A percentile compares a stretch with the other conserved stretches of the same genome.
Evolutionary conservation across 2,888 invertebrate species (phyloP).

Genomic region (Phrixothrix hirtus): DNA sequence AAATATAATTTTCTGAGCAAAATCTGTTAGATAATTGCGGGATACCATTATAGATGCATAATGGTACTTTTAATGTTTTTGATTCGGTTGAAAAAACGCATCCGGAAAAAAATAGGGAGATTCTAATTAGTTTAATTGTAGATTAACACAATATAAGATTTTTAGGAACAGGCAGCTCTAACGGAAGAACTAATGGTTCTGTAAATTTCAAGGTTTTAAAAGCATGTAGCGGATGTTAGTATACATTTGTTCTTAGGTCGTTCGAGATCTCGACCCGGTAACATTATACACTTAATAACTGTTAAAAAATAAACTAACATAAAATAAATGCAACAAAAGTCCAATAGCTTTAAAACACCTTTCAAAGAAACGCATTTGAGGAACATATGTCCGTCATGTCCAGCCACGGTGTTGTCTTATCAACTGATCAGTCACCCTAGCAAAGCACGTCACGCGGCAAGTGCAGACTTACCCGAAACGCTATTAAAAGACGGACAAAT

Average conservation of each 20-base stretch:
- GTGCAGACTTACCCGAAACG: conserved; percentile 33
- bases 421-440: conserved; percentile 35
- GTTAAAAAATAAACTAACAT: too few relatives aligned
- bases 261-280: too few relatives aligned
- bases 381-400: conserved; percentile 27
- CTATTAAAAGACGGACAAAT: conserved; percentile 37
- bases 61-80: too few relatives aligned
- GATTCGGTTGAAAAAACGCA: conserved; percentile 5
- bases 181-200: neutral
- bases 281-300: too few relatives aligned
- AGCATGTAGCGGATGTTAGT: neutral
- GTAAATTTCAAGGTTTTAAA: neutral
- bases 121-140: conserved; percentile 4
- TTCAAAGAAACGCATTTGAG: neutral
- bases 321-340: too few relatives aligned
- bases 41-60: too few relatives aligned
- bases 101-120: neutral
- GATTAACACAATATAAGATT: neutral
- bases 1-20: too few relatives aligned
- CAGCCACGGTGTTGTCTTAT: conserved; percentile 26
- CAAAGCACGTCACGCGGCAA: conserved; percentile 36
- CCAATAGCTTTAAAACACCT: neutral
- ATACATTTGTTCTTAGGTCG: too few relatives aligned
- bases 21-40: too few relatives aligned
- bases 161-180: neutral